Base-by-base conservation (phyloP, 1,140 invertebrate genomes). In the Papilio glaucus region DNA sequence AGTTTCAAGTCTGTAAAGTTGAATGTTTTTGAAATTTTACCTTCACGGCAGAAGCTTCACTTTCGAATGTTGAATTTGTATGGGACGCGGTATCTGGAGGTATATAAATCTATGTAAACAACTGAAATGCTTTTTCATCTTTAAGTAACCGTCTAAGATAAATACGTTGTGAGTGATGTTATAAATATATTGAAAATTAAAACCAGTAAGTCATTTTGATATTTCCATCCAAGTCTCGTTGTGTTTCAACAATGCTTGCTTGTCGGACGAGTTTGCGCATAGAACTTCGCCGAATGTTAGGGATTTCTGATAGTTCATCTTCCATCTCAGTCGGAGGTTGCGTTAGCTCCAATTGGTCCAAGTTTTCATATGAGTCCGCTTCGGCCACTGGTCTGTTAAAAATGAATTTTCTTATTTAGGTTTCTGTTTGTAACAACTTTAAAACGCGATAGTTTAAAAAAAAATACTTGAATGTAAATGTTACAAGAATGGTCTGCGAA, bases 121-220 rank as follows among this genome's bases (percentile, higher is more conserved):
- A 33, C 29, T 33, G 2, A 33, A 57, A 12, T 24, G 12, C 10
- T 24, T 18, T 57, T 26, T 57, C 18, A 13, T 24, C 18, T 6
- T 49, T 5, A 9, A 9, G 4, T 13, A 57, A 15, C 18, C 24
- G 10, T 57, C 13, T 41, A 41, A 41, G 3, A 12, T 57, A 57
- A 57, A 57, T 4, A 26, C 18, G 10, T 0, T 57, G 9, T 57
- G 24, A 57, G 45, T 26, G 49, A 26, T 57, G 18, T 57, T 26
- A 24, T 57, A 13, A 13, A 57, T 57, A 71, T 63, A 7, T 12
- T 45, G 7, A 61, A 60, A 29, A 42, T 85, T 94, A 97, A 93
- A 97, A 97, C 97, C 97, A 97, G 87, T 97, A 97, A 0, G 97
- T 97, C 92, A 97, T 95, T 86, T 96, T 96, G 84, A 97, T 96